Base-by-base conservation (phyloP, 2,888 invertebrate species). In the Spilarctia lutea region DNA sequence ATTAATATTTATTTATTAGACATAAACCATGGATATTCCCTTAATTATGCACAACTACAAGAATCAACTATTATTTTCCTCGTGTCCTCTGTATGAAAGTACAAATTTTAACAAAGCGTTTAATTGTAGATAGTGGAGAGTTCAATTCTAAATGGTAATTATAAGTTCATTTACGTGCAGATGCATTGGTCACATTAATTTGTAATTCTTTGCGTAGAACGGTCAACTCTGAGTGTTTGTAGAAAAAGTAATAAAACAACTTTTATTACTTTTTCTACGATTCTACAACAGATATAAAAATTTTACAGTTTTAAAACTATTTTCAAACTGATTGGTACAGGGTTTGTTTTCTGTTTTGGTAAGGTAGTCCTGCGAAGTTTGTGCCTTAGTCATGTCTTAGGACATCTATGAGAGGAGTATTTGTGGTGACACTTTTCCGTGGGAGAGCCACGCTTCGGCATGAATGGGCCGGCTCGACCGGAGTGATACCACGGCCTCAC, bases 121-220 rank as follows among this genome's bases (percentile, higher is more conserved):
- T 79, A 82, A 81, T 82, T 79, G 70, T 77, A 65, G 73, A 10
- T 11, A 65, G 75, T 74, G 69, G 72, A 73, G 68, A 67, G 74
- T 69, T 63, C 71, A 78, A 74, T 60, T 74, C 45, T 75, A 68
- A 65, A 48, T 56, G 67, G 75, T 74, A 81, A 79, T 79, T 77
- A 75, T 70, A 73, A 76, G 74, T 78, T 73, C 65, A 73, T 75
- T 81, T 80, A 73, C 78, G 69, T 73, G 20, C 72, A 75, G 80
- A 66, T 83, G 83, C 79, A 82, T 82, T 76, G 72, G 79, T 74
- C 76, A 79, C 79, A 81, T 75, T 39, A 56, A 72, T 66, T 66
- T 67, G 65, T 73, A 74, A 74, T 30, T 20, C 48, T 48, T 48
- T 48, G 68, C 48, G 10, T 8, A 4, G 4, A 30, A 68, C 45